Percentiles rank a stretch among this genome's conserved stretches.
Evolutionary conservation across 2,888 invertebrate species (phyloP).

Genomic region (Endotricha flammealis): DNA sequence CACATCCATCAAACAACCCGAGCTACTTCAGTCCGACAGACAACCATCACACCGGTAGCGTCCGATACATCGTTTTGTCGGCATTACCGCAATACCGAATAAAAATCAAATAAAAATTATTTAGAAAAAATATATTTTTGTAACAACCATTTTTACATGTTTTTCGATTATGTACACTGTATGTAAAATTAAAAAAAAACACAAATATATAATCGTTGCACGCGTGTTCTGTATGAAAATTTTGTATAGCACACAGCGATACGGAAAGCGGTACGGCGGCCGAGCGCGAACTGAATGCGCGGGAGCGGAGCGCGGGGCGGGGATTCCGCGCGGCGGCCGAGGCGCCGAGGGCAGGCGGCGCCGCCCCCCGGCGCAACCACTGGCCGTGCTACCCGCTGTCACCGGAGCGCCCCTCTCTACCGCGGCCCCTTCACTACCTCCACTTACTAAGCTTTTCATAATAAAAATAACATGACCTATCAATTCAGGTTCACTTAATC

Average conservation of each 20-base stretch:
- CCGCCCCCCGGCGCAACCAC: conserved; percentile 54
- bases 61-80: conserved; percentile 47
- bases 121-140: neutral
- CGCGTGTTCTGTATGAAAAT: conserved; percentile 28
- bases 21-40: conserved; percentile 36
- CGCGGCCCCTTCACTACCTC: conserved; percentile 14
- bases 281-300: conserved; percentile 66
- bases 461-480: conserved; percentile 43
- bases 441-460: conserved; percentile 51
- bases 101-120: conserved; percentile 3
- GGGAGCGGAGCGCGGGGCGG: conserved; percentile 45
- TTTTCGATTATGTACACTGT: neutral
- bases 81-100: conserved; percentile 14
- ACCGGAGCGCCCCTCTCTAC: conserved; percentile 40
- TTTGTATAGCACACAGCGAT: conserved; percentile 30
- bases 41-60: conserved; percentile 54
- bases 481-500: neutral
- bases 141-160: neutral
- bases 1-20: conserved; percentile 70
- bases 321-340: conserved; percentile 35
- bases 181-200: conserved; percentile 4
- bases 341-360: conserved; percentile 28
- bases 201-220: conserved; percentile 24
- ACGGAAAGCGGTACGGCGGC: conserved; percentile 49
- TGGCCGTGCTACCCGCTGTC: conserved; percentile 64